Evolutionary conservation across 2,888 invertebrate species (phyloP).

Genomic region (Coleophora deauratella): DNA sequence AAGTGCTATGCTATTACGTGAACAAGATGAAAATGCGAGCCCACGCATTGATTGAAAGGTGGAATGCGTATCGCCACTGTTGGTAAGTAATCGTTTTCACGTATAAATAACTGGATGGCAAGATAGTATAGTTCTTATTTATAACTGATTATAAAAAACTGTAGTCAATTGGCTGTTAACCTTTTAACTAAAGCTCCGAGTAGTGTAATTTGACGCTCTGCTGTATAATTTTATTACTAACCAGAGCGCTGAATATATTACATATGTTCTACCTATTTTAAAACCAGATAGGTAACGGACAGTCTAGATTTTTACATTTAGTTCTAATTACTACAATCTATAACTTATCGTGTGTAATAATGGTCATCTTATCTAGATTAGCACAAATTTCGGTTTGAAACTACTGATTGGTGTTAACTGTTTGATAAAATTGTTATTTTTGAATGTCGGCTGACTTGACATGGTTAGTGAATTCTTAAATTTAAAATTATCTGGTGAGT

Average conservation of each 20-base stretch:
- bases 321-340: conserved; percentile 27
- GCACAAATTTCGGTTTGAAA: conserved; percentile 59
- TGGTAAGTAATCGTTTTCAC: conserved; percentile 41
- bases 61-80: conserved; percentile 69
- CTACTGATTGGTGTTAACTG: conserved; percentile 64
- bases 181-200: conserved; percentile 73
- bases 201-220: conserved; percentile 72
- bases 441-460: neutral
- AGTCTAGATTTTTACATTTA: neutral
- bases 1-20: conserved; percentile 72
- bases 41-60: conserved; percentile 68
- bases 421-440: conserved; percentile 42
- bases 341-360: conserved; percentile 50
- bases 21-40: conserved; percentile 71
- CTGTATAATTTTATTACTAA: conserved; percentile 72
- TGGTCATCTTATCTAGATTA: conserved; percentile 63
- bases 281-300: too few species aligned
- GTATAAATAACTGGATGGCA: conserved; percentile 32
- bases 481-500: neutral
- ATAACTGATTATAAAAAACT: conserved; percentile 73
- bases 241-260: conserved; percentile 57
- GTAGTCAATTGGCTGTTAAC: conserved; percentile 75
- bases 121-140: conserved; percentile 58
- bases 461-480: conserved; percentile 3
- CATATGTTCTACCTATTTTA: neutral